Evolutionary conservation across 2,113 vertebrate genomes (phyloP), one percentile per base, ranked within the genome.

Genomic region (Chinchilla lanigera): DNA sequence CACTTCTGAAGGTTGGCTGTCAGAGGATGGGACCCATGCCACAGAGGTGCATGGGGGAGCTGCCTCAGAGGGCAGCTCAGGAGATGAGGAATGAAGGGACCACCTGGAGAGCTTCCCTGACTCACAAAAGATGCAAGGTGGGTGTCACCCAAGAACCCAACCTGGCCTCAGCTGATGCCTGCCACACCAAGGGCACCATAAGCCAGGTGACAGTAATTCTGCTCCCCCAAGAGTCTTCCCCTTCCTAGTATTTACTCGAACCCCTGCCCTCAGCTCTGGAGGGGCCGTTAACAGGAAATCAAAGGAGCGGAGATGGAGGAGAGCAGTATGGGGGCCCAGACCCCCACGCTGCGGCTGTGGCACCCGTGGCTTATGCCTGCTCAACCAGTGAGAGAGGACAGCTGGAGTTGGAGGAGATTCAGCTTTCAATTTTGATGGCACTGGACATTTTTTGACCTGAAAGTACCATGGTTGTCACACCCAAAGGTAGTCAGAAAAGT

Each of bases 341-440:
- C 47, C 30, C 14, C 78, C 11, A 0, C 0, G 1, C n/a, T 1
- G 3, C 69, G 14, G 41, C 4, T 2, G 44, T 3, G 10, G 3
- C 50, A 52, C 41, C 47, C 69, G 1, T 1, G 0, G 28, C 60
- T 73, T 54, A 10, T 3, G 0, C 2, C 69, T 8, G 2, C 38
- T 47, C 38, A 4, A 41, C 47, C 17, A 0, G 41, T 24, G 54
- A 83, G 6, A 14, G 44, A 54, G 41, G 20, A 30, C 3, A 20
- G 47, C 1, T 10, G 7, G 47, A 22, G 1, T 0, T 26, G 19
- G 63, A 26, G 14, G 52, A 54, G 28, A 60, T 20, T 7, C n/a
- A 0, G 22, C 14, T 33, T 85, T 85, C 35, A 11, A 3, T 4
- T 56, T 60, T 33, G 28, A 54, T 17, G 9, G n/a, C 41, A 38